Conservation (phyloP, 2,797 vertebrate genomes). For the Mormyrops boulengeri region DNA sequence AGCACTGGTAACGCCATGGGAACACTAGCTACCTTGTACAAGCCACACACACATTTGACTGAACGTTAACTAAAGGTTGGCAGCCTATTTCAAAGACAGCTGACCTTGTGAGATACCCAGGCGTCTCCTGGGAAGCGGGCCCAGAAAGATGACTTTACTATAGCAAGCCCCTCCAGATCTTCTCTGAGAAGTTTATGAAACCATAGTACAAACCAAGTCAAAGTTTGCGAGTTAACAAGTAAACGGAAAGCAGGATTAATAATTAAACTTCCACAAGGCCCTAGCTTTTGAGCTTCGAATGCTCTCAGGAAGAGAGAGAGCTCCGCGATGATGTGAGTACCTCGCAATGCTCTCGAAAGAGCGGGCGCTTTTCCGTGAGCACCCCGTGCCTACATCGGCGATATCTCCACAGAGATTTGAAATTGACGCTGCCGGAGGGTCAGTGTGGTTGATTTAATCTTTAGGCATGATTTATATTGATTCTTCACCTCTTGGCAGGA, state of each 20-base stretch:
- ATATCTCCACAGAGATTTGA: not conserved
- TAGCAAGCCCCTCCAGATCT: not conserved
- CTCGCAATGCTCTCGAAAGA: not conserved
- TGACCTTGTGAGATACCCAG: not conserved
- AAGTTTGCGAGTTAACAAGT: slow-evolving; percentile 37
- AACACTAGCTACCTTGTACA: not conserved
- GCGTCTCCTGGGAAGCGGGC: not conserved
- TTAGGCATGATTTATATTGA: not conserved
- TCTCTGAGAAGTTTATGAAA: not conserved
- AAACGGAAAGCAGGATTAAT: slow-evolving; percentile 30
- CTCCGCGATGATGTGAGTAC: not conserved
- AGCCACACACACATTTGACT: not conserved
- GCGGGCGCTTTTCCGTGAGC: not conserved
- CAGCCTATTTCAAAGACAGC: not conserved
- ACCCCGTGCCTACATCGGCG: not conserved
- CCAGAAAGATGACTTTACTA: not conserved
- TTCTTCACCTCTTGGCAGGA: not conserved
- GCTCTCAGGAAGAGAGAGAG: not conserved
- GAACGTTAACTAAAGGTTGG: not conserved
- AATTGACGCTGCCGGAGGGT: not conserved
- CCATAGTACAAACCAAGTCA: not conserved
- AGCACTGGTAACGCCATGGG: not conserved
- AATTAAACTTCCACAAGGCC: slow-evolving; percentile 13
- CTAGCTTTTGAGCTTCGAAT: not conserved
- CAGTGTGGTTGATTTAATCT: not conserved